Conservation (phyloP, 2,888 invertebrate species). For the Lysandra bellargus region DNA sequence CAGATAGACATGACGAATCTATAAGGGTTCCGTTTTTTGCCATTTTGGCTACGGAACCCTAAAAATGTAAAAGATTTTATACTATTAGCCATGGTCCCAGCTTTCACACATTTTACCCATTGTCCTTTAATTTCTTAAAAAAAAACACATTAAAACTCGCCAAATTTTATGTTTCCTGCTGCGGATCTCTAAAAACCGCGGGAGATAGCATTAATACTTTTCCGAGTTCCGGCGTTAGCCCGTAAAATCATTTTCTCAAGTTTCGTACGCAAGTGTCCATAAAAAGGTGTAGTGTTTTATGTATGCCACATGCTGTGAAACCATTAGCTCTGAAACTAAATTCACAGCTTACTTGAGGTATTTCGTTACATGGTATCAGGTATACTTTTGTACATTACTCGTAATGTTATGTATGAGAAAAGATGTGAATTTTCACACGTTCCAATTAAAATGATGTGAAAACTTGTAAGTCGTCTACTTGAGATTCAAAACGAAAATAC, state of each 20-base stretch:
- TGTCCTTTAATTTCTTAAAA: too few species aligned
- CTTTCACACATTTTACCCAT: too few species aligned
- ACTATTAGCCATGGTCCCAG: too few species aligned
- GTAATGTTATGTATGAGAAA: slow-evolving; percentile 20
- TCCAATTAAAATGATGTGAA: not conserved
- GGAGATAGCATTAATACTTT: slow-evolving; percentile 16
- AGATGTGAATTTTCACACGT: slow-evolving; percentile 2
- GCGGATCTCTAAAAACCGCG: not conserved
- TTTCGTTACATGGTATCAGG: slow-evolving; percentile 13
- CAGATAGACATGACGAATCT: too few species aligned
- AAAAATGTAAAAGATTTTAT: too few species aligned
- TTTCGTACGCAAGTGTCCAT: slow-evolving; percentile 11
- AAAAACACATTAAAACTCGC: too few species aligned
- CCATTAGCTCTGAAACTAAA: slow-evolving; percentile 52
- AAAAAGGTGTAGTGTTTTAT: slow-evolving; percentile 45
- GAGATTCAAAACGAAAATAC: not conserved
- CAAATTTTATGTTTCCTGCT: too few species aligned
- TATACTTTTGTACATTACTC: slow-evolving; percentile 1
- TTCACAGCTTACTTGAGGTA: slow-evolving; percentile 28
- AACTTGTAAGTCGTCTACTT: not conserved
- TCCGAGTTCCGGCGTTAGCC: slow-evolving; percentile 14
- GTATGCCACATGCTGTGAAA: slow-evolving; percentile 62
- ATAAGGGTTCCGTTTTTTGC: too few species aligned
- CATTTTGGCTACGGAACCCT: too few species aligned
- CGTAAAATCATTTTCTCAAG: slow-evolving; percentile 31